These are phyloP conservation scores for Lysandra bellargus DNA, from an alignment of 2,888 invertebrate genomes.

Conservation along the genomic window DNA sequence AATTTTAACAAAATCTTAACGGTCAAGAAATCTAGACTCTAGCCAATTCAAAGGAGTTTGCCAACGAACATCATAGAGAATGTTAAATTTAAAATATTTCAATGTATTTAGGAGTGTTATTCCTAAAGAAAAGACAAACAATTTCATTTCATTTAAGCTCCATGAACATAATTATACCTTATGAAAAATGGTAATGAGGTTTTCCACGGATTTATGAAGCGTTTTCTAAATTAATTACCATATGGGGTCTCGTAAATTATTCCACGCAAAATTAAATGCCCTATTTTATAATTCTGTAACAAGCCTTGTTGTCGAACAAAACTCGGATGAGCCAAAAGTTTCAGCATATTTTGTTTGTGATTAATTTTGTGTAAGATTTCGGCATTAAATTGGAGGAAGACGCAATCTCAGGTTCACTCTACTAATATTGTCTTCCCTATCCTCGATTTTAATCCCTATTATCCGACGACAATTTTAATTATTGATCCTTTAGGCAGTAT, in stretches of 20 bases:
- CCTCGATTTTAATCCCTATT: too few relatives aligned
- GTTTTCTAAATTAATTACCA: slow-evolving; percentile 15
- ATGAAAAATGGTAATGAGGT: slow-evolving; percentile 16
- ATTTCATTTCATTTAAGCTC: not conserved
- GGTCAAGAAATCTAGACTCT: too few relatives aligned
- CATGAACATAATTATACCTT: slow-evolving; percentile 13
- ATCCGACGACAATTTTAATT: too few relatives aligned
- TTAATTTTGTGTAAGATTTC: not conserved
- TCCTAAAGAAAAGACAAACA: not conserved
- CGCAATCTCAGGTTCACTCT: not conserved
- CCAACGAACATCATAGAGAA: too few relatives aligned
- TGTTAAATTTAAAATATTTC: not conserved
- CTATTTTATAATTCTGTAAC: slow-evolving; percentile 11
- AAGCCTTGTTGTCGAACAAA: slow-evolving; percentile 14
- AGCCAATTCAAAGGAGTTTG: too few relatives aligned
- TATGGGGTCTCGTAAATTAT: slow-evolving; percentile 21
- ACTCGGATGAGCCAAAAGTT: slow-evolving; percentile 8
- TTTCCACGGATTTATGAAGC: slow-evolving; percentile 22
- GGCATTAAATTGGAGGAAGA: not conserved
- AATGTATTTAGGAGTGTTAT: not conserved
- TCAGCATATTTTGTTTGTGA: not conserved
- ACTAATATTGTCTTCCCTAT: not conserved
- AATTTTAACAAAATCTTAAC: too few relatives aligned
- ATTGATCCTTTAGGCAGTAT: too few relatives aligned
- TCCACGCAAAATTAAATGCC: slow-evolving; percentile 17